Conservation (phyloP, 2,888 invertebrate genomes). For the Sphaeridia pumilis region DNA sequence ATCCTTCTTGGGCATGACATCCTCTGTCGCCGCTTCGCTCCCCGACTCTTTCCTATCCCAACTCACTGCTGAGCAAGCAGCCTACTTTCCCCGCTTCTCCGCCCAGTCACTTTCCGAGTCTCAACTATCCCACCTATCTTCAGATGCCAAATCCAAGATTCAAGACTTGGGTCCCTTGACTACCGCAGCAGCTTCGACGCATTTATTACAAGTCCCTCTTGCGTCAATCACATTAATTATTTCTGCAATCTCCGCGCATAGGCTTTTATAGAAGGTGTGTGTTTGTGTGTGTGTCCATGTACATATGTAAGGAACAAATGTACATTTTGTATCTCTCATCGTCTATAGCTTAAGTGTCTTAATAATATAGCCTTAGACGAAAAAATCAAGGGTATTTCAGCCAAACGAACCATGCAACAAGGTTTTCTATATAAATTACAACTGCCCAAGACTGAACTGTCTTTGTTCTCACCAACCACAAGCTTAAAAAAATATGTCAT, state of each 20-base stretch:
- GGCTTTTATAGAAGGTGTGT: conserved; percentile 17
- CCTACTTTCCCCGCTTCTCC: conserved; percentile 26
- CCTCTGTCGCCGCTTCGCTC: conserved; percentile 21
- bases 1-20: conserved; percentile 26
- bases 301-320: neutral
- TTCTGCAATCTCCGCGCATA: conserved; percentile 14
- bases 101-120: conserved; percentile 25
- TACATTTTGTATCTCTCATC: neutral
- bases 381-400: too few relatives aligned
- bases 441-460: too few relatives aligned
- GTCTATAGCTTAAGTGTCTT: too few relatives aligned
- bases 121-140: conserved; percentile 17
- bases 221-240: conserved; percentile 6
- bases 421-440: too few relatives aligned
- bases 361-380: too few relatives aligned
- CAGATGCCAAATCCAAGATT: conserved; percentile 18
- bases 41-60: conserved; percentile 10
- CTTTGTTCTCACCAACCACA: too few relatives aligned
- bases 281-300: neutral
- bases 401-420: too few relatives aligned
- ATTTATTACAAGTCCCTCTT: too few relatives aligned
- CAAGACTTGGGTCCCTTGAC: conserved; percentile 23
- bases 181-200: conserved; percentile 10
- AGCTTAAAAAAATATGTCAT: too few relatives aligned
- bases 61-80: conserved; percentile 22